Evolutionary conservation across 1,140 invertebrate species (phyloP), one percentile per base, ranked within the genome.

Genomic region (Rhyacophila brunnea): DNA sequence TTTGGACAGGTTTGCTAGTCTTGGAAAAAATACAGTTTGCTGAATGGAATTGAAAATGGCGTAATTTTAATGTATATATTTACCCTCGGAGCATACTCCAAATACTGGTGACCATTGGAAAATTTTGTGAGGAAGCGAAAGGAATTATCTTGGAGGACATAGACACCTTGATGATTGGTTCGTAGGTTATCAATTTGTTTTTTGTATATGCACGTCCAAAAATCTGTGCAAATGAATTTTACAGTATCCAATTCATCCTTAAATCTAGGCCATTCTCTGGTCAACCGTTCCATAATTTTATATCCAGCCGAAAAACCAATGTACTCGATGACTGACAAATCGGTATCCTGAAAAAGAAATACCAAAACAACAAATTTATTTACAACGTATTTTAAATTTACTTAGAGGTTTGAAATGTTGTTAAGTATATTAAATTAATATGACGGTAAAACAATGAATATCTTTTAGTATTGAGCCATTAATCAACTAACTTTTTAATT

Each of bases 161-260:
- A 99, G 19, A 98, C 92, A 6, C 96, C 96, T 74, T 98, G 93
- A 77, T 99, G 95, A 78, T 99, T 99, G 11, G 97, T 99, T 65
- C 96, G 79, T n/a, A 99, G 79, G 78, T 98, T 99, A 72, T 99
- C 96, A 54, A 99, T 94, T 78, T 98, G 96, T 74, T 99, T 99
- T 68, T 96, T 96, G 73, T 96, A 99, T 15, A 98, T 85, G 20
- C 89, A 87, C 17, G 88, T 90, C 97, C 97, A 99, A 70, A 99
- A 97, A 71, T 99, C 97, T 63, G 97, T 99, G 71, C 97, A 99
- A 36, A 99, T 94, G 68, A 98, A 99, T 75, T 99, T 99, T 80
- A 99, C 93, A 17, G 93, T 96, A 67, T 99, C 97, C 28, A 99
- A 72, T 77, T 99, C 97, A 80, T 98, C 95, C 80, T 98, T 96